A percentile compares a stretch with the other conserved stretches of the same genome.
Conservation (phyloP, 2,888 invertebrate genomes). For the Drosophila meridiana region DNA sequence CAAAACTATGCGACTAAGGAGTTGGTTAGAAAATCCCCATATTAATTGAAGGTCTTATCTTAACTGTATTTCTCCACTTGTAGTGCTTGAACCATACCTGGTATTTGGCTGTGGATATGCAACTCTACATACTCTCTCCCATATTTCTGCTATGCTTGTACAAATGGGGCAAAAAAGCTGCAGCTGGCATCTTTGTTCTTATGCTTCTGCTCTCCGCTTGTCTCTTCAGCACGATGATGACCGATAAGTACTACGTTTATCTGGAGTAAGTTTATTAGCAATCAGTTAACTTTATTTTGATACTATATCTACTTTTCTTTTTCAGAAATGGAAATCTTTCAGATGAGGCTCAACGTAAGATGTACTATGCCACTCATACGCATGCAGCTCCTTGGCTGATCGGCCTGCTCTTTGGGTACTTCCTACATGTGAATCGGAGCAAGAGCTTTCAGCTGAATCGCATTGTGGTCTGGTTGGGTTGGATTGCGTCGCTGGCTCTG, state of each 20-base stretch:
- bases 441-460: conserved; percentile 49
- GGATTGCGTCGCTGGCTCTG: conserved; percentile 54
- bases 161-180: conserved; percentile 75
- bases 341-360: neutral
- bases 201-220: conserved; percentile 70
- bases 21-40: conserved; percentile 60
- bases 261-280: conserved; percentile 16
- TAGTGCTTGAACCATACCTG: conserved; percentile 86
- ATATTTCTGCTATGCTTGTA: conserved; percentile 85
- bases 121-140: conserved; percentile 86
- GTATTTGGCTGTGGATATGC: conserved; percentile 87
- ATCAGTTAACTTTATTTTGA: neutral
- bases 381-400: conserved; percentile 78
- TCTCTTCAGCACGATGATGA: conserved; percentile 69
- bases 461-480: conserved; percentile 51
- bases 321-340: neutral
- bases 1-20: conserved; percentile 84
- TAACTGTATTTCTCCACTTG: neutral
- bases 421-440: conserved; percentile 56
- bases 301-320: neutral
- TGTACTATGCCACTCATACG: conserved; percentile 72
- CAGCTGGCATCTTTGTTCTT: conserved; percentile 57
- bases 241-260: neutral
- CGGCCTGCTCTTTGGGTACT: conserved; percentile 75
- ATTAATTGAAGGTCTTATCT: neutral